Evolutionary conservation across 2,797 vertebrate species (phyloP).

Genomic region (Hoplostethus mediterraneus): DNA sequence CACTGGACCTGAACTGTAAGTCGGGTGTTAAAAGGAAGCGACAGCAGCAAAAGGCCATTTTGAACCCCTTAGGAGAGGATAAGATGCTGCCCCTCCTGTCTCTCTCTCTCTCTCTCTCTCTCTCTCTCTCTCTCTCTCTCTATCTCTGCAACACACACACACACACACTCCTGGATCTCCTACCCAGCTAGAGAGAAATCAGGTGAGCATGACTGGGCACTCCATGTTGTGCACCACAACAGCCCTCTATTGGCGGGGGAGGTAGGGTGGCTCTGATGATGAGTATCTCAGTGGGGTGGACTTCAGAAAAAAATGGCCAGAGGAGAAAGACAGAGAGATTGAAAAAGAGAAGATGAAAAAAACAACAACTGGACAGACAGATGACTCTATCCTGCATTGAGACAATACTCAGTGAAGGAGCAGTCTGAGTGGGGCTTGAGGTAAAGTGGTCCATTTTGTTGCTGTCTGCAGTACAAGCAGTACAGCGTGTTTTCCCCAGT

Average conservation of each 20-base stretch:
- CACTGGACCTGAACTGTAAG: constrained; percentile 31
- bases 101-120: background rate
- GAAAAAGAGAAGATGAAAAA: constrained; percentile 5
- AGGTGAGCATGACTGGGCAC: constrained; percentile 2
- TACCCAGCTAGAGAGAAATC: constrained; percentile 6
- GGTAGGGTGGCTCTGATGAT: background rate
- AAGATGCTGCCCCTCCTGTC: constrained; percentile 22
- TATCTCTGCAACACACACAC: background rate
- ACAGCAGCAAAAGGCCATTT: constrained; percentile 62
- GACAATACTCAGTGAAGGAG: background rate
- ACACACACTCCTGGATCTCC: constrained; percentile 1
- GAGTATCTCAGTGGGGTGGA: too few species aligned
- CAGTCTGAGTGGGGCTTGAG: background rate
- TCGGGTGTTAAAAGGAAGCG: constrained; percentile 48
- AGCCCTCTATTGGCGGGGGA: background rate
- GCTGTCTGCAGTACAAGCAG: constrained; percentile 1
- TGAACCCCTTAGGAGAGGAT: constrained; percentile 40
- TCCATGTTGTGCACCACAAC: too few species aligned
- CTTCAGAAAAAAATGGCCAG: too few species aligned
- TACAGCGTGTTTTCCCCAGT: background rate
- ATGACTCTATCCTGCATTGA: background rate
- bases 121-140: background rate
- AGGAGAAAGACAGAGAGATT: too few species aligned
- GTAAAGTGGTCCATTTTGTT: constrained; percentile 2
- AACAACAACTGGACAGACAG: background rate